A percentile compares a stretch with the other conserved stretches of the same genome.
These are phyloP conservation scores for Leptogaster cylindrica DNA, from an alignment of 2,888 invertebrate genomes.

Conservation along the genomic window DNA sequence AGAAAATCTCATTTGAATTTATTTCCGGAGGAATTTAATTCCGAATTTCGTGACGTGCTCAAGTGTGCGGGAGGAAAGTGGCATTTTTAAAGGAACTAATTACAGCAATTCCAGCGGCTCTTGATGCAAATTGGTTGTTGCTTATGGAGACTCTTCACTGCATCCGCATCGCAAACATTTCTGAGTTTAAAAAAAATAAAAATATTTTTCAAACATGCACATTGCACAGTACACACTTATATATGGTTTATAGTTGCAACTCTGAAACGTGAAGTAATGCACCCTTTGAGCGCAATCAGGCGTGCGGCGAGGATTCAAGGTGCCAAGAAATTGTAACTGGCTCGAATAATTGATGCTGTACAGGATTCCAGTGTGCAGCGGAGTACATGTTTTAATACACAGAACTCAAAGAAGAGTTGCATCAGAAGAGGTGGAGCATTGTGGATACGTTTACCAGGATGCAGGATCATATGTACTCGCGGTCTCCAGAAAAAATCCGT, in stretches of 20 bases:
- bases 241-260: background rate
- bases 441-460: constrained; percentile 12
- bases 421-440: background rate
- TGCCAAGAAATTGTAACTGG: constrained; percentile 18
- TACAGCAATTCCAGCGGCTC: no score
- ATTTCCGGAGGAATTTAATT: no score
- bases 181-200: no score
- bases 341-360: constrained; percentile 17
- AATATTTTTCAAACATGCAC: no score
- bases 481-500: background rate
- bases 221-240: no score
- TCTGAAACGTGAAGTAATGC: constrained; percentile 7
- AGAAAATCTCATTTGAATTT: no score
- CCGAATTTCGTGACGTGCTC: no score
- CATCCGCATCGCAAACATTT: no score
- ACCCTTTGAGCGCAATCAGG: background rate
- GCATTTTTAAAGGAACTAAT: no score
- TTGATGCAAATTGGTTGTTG: no score
- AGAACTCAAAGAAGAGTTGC: constrained; percentile 14
- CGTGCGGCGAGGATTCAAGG: background rate
- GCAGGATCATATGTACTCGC: background rate
- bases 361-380: constrained; percentile 21
- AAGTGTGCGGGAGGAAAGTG: no score
- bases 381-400: background rate
- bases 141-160: no score